These are phyloP conservation scores for Enteromius radiatus DNA, from an alignment of 2,797 vertebrate genomes.

Conservation along the genomic window DNA sequence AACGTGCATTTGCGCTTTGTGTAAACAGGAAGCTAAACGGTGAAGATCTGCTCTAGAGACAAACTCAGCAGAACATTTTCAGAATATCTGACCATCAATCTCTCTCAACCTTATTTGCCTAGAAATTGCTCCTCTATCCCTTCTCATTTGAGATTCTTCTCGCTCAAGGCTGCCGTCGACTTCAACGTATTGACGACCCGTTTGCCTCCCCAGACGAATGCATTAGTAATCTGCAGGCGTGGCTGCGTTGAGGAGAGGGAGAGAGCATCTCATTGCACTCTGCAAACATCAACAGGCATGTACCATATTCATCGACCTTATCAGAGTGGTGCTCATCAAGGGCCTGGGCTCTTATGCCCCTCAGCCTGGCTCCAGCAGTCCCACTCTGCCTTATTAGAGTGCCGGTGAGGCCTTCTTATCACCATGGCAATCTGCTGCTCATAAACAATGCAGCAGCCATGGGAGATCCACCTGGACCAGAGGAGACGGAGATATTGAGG, in stretches of 20 bases:
- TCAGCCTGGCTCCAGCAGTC: conserved; percentile 57
- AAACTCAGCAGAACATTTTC: conserved; percentile 2
- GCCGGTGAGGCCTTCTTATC: conserved; percentile 56
- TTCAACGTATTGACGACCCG: conserved; percentile 50
- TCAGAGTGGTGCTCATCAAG: conserved; percentile 59
- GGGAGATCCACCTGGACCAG: conserved; percentile 53
- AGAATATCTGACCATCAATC: conserved; percentile 32
- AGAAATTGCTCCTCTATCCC: conserved; percentile 36
- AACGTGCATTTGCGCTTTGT: not conserved
- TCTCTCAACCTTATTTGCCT: conserved; percentile 43
- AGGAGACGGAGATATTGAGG: conserved; percentile 35
- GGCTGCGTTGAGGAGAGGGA: conserved; percentile 23
- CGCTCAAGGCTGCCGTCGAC: conserved; percentile 55
- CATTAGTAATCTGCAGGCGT: conserved; percentile 58
- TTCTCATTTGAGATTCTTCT: conserved; percentile 41
- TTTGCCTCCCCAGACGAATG: conserved; percentile 57
- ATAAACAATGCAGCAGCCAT: conserved; percentile 61
- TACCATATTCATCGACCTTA: conserved; percentile 65
- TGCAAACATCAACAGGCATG: conserved; percentile 62
- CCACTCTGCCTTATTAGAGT: conserved; percentile 58
- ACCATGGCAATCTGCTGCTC: conserved; percentile 62
- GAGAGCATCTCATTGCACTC: conserved; percentile 56
- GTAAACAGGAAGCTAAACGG: not conserved
- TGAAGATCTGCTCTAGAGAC: conserved; percentile 8
- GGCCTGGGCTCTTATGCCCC: conserved; percentile 53